Conservation (phyloP, 2,888 invertebrate species). For the Plagodis dolabraria region DNA sequence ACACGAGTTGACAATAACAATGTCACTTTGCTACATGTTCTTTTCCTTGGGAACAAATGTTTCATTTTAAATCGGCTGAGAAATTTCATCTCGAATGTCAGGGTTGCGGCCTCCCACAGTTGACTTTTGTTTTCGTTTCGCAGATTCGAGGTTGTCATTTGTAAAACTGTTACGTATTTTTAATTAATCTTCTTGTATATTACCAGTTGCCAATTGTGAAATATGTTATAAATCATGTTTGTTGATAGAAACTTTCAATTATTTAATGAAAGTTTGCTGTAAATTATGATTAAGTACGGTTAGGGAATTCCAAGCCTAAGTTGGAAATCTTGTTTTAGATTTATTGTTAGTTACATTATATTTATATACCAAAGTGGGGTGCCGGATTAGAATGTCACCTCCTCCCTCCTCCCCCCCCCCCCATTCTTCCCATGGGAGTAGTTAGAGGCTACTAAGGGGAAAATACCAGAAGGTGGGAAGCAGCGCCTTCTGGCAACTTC, state of each 20-base stretch:
- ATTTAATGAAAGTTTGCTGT: conserved; percentile 2
- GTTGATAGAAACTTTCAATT: conserved; percentile 3
- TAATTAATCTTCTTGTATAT: conserved; percentile 6
- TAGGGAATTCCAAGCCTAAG: no score
- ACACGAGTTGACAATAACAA: conserved; percentile 44
- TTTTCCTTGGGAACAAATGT: conserved; percentile 43
- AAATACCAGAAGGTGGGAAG: no score
- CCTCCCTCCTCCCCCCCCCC: no score
- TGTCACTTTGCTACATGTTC: conserved; percentile 46
- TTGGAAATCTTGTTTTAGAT: no score
- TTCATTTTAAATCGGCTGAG: conserved; percentile 35
- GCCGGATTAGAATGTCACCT: no score
- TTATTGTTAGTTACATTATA: no score
- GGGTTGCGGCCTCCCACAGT: conserved; percentile 33
- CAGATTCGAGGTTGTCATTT: conserved; percentile 27
- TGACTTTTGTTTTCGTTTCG: conserved; percentile 35
- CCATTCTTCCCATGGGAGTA: no score
- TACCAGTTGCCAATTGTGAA: conserved; percentile 1
- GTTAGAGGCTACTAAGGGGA: no score
- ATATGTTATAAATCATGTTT: not conserved
- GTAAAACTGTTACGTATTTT: conserved; percentile 9
- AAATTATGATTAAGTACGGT: not conserved
- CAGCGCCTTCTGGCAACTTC: no score
- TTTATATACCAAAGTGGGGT: no score
- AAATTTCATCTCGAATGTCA: conserved; percentile 40